Conservation (phyloP, 1,140 invertebrate species). For the Tyrophagus putrescentiae region DNA sequence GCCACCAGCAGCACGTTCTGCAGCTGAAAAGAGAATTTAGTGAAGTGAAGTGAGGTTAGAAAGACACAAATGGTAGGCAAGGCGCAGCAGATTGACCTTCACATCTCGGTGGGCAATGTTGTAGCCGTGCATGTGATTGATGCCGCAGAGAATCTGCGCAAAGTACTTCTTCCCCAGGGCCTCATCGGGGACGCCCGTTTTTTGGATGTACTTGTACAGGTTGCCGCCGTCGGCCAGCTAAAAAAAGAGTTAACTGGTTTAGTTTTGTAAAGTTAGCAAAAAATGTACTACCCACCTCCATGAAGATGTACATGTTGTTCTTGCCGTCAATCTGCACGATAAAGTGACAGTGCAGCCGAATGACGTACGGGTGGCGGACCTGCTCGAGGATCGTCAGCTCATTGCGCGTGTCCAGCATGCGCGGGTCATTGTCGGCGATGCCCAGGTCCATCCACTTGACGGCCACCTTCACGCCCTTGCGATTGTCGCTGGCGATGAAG, state of each 20-base stretch:
- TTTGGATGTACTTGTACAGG: constrained; percentile 8
- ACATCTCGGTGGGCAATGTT: constrained; percentile 18
- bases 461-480: constrained; percentile 4
- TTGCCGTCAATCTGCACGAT: constrained; percentile 1
- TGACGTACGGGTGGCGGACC: constrained; percentile 10
- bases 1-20: background rate
- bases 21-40: no score
- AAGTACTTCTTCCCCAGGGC: background rate
- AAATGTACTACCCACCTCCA: no score
- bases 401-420: constrained; percentile 2
- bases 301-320: constrained; percentile 17
- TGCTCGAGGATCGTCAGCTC: background rate
- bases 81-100: no score
- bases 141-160: constrained; percentile 6
- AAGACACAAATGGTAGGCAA: no score
- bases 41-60: no score
- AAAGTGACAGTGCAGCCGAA: constrained; percentile 2
- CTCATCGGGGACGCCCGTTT: background rate
- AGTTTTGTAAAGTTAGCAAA: no score
- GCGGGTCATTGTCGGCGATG: background rate
- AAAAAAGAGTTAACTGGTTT: no score
- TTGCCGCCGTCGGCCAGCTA: constrained; percentile 14
- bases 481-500: background rate
- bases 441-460: background rate
- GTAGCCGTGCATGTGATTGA: constrained; percentile 16